A percentile compares a stretch with the other conserved stretches of the same genome.
phyloP scores from a whole-genome alignment of 2,888 invertebrate genomes.

The Idaea aversata region DNA sequence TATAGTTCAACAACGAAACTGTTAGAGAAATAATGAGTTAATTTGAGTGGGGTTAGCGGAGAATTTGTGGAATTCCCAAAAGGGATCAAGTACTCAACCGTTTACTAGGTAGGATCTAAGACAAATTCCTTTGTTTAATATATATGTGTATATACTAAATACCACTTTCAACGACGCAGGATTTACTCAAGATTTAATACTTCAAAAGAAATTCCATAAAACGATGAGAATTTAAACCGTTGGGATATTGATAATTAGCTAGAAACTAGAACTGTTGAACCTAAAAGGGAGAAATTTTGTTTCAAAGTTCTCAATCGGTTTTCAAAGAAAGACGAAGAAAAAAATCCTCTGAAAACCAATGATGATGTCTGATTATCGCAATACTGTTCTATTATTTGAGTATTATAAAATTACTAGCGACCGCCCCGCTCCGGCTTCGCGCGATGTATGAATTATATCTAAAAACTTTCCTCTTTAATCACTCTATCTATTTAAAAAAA shows the following conservation, averaged over 20 bases:
- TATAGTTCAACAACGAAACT: conserved; percentile 33
- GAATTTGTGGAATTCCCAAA: conserved; percentile 48
- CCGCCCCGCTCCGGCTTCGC: no score
- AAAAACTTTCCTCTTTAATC: no score
- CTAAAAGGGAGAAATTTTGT: no score
- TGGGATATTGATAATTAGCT: neutral
- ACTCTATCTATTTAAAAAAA: no score
- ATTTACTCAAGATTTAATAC: conserved; percentile 21
- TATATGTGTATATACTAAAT: conserved; percentile 24
- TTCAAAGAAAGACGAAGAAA: no score
- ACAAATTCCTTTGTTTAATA: conserved; percentile 37
- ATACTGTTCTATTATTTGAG: no score
- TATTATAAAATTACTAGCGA: no score
- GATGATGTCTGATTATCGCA: no score
- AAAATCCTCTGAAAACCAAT: no score
- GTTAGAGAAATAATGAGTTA: conserved; percentile 54
- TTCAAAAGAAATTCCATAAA: conserved; percentile 15
- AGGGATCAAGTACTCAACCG: conserved; percentile 49
- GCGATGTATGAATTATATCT: no score
- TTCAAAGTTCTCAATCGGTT: no score
- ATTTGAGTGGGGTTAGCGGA: conserved; percentile 49
- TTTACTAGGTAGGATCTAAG: conserved; percentile 44
- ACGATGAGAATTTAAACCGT: neutral
- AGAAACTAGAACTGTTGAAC: no score
- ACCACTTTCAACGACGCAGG: conserved; percentile 16